Evolutionary conservation across 2,797 vertebrate species (phyloP).

Genomic region (Pterois miles): DNA sequence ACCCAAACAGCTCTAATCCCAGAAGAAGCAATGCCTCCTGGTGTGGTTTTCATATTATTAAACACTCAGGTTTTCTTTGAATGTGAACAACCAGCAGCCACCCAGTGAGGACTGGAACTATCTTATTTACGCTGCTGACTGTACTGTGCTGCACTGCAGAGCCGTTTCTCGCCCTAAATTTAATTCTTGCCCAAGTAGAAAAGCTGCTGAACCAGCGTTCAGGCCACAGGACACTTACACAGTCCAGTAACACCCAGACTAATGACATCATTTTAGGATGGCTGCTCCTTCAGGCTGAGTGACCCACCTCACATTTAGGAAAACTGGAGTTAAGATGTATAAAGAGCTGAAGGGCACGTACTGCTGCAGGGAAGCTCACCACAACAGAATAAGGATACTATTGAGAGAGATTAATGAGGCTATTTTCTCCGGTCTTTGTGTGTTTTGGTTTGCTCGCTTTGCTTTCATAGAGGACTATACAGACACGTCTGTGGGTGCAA

Average conservation of each 20-base stretch:
- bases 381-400: not conserved
- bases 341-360: slow-evolving; percentile 1
- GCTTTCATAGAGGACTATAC: not conserved
- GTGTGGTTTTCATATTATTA: not conserved
- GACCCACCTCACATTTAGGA: not conserved
- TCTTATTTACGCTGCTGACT: not conserved
- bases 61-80: not conserved
- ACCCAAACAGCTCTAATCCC: not conserved
- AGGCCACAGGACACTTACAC: slow-evolving; percentile 20
- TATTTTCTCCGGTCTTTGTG: not conserved
- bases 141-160: not conserved
- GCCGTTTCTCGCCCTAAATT: not conserved
- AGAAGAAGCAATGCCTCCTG: not conserved
- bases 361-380: not conserved
- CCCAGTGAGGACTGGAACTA: not conserved
- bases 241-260: slow-evolving; percentile 29
- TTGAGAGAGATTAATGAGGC: slow-evolving; percentile 8
- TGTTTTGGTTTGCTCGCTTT: not conserved
- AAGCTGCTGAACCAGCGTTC: slow-evolving; percentile 34
- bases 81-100: not conserved
- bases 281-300: not conserved
- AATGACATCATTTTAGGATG: slow-evolving; percentile 32
- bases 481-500: not conserved
- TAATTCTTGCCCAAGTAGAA: not conserved
- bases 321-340: not conserved